Evolutionary conservation across 1,140 invertebrate genomes (phyloP), one percentile per base, ranked within the genome.

Genomic region (Zaprionus ghesquierei): DNA sequence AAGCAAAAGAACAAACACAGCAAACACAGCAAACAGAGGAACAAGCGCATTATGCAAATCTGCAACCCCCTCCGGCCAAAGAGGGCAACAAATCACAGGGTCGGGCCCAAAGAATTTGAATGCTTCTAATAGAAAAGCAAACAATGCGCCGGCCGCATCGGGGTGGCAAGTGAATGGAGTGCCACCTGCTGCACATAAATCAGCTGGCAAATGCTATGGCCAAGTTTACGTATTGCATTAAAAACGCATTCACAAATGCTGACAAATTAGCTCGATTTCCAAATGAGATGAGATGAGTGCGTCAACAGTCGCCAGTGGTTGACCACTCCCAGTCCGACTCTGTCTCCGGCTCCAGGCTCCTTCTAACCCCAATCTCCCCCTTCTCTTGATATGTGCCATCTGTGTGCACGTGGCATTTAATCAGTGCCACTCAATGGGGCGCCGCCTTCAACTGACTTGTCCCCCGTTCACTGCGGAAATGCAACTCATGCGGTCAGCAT

Each of bases 11-110:
- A 25, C 63, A 68, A 72, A 71, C 62, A 65, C 1, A 27, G 44
- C n/a, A 5, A 8, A 8, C 27, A 8, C 10, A 50, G 5, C 27
- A 59, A 58, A n/a, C 3, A 53, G 53, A 20, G 54, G n/a, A 60
- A 58, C 69, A 46, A 72, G 70, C 81, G 60, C 69, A 71, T 84
- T 89, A 87, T 89, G 84, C 79, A 89, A 89, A 89, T 89, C 75
- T 61, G 60, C 79, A 78, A 78, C 79, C 79, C 79, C 69, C 41
- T 46, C 15, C 18, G n/a, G 6, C 10, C 72, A 33, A 20, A 33
- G 25, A 68, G 35, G 23, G 66, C 62, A 77, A 74, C 69, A 81
- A n/a, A 38, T 5, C 15, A 41, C 15, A n/a, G n/a, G 64, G 80
- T 80, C 78, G 38, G 55, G 33, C 60, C 49, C 46, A 35, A 38